phyloP scores from a whole-genome alignment of 2,888 invertebrate genomes.

The Plebejus anna region DNA sequence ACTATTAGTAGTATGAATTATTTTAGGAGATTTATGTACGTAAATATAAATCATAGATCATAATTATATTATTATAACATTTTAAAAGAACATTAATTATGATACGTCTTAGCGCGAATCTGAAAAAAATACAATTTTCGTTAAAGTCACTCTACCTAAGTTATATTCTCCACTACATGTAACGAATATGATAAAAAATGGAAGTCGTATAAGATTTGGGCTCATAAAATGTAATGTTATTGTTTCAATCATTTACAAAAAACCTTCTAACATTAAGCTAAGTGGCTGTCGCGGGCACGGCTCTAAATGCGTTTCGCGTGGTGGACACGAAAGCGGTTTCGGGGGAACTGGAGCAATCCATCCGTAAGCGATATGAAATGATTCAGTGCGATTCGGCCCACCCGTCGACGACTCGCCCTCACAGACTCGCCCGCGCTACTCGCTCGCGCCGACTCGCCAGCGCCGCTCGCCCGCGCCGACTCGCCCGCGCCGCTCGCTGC shows the following conservation, averaged over 20 bases:
- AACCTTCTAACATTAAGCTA: constrained; percentile 1
- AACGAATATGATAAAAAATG: background rate
- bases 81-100: background rate
- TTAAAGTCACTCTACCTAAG: background rate
- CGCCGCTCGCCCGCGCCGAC: background rate
- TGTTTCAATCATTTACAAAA: background rate
- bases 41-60: too few relatives aligned
- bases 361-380: constrained; percentile 4
- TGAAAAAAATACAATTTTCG: background rate
- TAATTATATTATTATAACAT: background rate
- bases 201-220: background rate
- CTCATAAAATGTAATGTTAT: background rate
- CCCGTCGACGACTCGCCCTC: background rate
- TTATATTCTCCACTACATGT: background rate
- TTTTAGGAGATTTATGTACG: too few relatives aligned
- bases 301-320: background rate
- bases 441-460: background rate
- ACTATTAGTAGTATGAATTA: too few relatives aligned
- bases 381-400: background rate
- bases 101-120: background rate
- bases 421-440: background rate
- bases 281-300: background rate
- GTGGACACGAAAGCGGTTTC: background rate
- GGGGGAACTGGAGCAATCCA: background rate
- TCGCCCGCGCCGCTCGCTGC: constrained; percentile 1